Evolutionary conservation across 2,113 vertebrate species (phyloP), one percentile per base, ranked within the genome.

Genomic region (Clarias gariepinus): DNA sequence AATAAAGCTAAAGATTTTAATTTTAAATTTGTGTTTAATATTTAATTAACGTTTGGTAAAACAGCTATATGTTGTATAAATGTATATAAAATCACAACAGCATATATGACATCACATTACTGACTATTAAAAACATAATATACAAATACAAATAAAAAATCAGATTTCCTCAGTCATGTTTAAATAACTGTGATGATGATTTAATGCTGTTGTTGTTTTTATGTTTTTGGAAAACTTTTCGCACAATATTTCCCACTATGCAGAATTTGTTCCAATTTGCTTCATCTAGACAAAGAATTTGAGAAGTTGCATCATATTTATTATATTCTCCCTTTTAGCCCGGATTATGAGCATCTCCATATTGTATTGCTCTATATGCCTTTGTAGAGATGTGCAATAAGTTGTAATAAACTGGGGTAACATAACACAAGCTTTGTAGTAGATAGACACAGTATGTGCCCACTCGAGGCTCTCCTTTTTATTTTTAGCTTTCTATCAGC

Each of bases 401-500:
- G 53, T 36, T 33, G 60, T 47, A 77, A 83, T 87, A 87, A 87
- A 83, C 60, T 28, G 61, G 33, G 81, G 60, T 64, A 58, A 28
- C 78, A 68, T 57, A 23, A 83, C 47, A 66, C 41, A 66, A 66
- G 66, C 66, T 61, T 71, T 63, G 61, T 61, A 86, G 64, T 41
- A 81, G 61, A 68, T 16, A 80, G 78, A 81, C 78, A 52, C 33
- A 71, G 66, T 25, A 47, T 52, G 47, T 78, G 69, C 81, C 63
- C 60, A 68, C 69, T 76, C 10, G 36, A 87, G 53, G 63, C 55
- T 57, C 15, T 68, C 71, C 47, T 71, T n/a, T 9, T 74, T 87
- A 87, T 87, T 83, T 87, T 87, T 87, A 83, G 86, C 71, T 61
- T 87, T 87, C 52, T 77, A 87, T 85, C 79, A 85, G 79, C 63